phyloP scores from a whole-genome alignment of 2,113 vertebrate species.

The Martes martes region DNA sequence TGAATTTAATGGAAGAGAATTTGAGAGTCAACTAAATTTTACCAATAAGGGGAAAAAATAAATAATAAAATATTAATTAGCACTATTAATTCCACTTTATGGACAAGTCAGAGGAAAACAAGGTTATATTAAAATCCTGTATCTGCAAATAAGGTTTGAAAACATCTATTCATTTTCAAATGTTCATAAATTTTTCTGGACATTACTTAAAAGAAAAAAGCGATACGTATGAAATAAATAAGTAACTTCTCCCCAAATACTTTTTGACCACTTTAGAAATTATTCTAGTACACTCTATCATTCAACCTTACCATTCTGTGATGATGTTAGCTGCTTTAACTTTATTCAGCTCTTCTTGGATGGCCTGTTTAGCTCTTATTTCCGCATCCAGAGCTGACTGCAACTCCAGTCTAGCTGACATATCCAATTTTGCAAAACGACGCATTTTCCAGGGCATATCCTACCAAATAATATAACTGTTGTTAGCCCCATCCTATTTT shows the following conservation, averaged over 20 bases:
- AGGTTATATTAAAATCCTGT: not conserved
- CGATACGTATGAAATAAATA: not conserved
- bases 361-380: conserved; percentile 97
- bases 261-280: not conserved
- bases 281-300: not conserved
- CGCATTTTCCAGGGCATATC: conserved; percentile 99
- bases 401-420: conserved; percentile 97
- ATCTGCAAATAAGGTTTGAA: not conserved
- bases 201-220: not conserved
- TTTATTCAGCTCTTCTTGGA: conserved; percentile 97
- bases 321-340: conserved; percentile 95
- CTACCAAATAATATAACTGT: conserved; percentile 74
- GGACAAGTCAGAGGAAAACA: not conserved
- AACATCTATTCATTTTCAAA: conserved; percentile 3
- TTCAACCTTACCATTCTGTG: conserved; percentile 92
- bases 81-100: conserved; percentile 3
- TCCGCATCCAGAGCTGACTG: conserved; percentile 97
- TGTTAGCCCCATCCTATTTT: not conserved
- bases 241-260: not conserved
- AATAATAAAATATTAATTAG: conserved; percentile 2
- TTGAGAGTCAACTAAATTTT: conserved; percentile 19
- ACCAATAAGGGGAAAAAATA: not conserved
- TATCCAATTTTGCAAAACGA: conserved; percentile 97
- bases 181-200: not conserved
- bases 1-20: conserved; percentile 20